Base-by-base conservation (phyloP, 1,140 invertebrate species). In the Brachionus asplanchnoidis region DNA sequence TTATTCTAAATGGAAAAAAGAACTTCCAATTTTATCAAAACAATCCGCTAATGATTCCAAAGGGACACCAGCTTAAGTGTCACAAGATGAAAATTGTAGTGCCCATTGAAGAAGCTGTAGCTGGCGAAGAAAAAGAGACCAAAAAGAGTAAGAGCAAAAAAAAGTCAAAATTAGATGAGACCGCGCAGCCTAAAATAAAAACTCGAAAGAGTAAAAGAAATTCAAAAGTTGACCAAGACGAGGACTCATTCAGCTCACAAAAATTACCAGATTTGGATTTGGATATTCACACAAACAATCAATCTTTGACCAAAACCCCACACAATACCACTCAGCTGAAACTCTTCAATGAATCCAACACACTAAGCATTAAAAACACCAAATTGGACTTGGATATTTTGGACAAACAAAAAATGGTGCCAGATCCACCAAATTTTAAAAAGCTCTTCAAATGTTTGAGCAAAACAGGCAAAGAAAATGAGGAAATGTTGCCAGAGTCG, bases 21-120 rank as follows among this genome's bases (percentile, higher is more conserved):
- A n/a, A 68, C 26, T 84, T 84, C 17, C 20, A 84, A 53, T 84
- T 84, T 32, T 84, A 84, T 46, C 42, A 28, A 32, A 68, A 70
- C 20, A 84, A 84, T 70, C 82, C 60, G 17, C 65, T 68, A 14
- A 84, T 84, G 82, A 70, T 84, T 28, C 82, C 82, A 14, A 46
- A 56, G n/a, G 82, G 53, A 53, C 44, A 70, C 2, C 26, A 4
- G 7, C 82, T 65, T 2, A 46, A 9, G 5, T 84, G 82, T 40
- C 82, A 84, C 11, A 68, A 84, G 40, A 84, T 84, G 82, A n/a
- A 28, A 8, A 70, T 84, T 7, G 12, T 26, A 20, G 20, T 84
- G 9, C 36, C 60, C 1, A 11, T n/a, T 20, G 82, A 84, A 36
- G 32, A 36, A 40, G n/a, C 53, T 7, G 79, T 66, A 12, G 23